Base-by-base conservation (phyloP, 2,888 invertebrate species). In the Ischnura elegans region DNA sequence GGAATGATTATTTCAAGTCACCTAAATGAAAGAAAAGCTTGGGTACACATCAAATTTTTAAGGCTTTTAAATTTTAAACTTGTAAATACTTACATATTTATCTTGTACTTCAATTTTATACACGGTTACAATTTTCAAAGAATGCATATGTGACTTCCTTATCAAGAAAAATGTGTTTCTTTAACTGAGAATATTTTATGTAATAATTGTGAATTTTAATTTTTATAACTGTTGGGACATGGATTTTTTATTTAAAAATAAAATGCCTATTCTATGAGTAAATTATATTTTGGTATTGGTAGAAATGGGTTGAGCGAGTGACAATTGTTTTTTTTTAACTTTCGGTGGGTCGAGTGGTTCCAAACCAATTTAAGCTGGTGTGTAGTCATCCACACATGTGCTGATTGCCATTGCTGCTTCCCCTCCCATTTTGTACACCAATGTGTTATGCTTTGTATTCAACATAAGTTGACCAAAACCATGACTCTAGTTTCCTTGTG, bases 1-100 rank as follows among this genome's bases (percentile, higher is more conserved):
- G 95, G 98, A 98, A 95, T 97, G 96, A 96, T 76, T 90, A 1
- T 61, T 13, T 61, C 55, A 61, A 21, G 13, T 55, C 4, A 16
- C n/a, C n/a, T 43, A 0, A 43, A 86, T 2, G 25, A 25, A 10
- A 13, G 46, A 25, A 13, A 43, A 43, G 16, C 16, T 86, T 86
- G 25, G 86, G 8, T 4, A 5, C 21, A 10, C 2, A 46, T 21
- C 25, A 46, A 46, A 86, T 45, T 86, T 45, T 86, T 13, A 25
- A 46, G 86, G 25, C 46, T 43, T 25, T n/a, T 5, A n/a, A 13
- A 45, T n/a, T 42, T 46, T 45, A 51, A 0, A 86, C 21, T 46
- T 86, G 46, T 86, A 45, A n/a, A 76, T 86, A 45, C 42, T 46
- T n/a, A 86, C 42, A 36, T 21, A 45, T 86, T 43, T 46, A 45